A percentile compares a stretch with the other conserved stretches of the same genome.
Conservation (phyloP, 2,888 invertebrate genomes). For the Sphecodes monilicornis region DNA sequence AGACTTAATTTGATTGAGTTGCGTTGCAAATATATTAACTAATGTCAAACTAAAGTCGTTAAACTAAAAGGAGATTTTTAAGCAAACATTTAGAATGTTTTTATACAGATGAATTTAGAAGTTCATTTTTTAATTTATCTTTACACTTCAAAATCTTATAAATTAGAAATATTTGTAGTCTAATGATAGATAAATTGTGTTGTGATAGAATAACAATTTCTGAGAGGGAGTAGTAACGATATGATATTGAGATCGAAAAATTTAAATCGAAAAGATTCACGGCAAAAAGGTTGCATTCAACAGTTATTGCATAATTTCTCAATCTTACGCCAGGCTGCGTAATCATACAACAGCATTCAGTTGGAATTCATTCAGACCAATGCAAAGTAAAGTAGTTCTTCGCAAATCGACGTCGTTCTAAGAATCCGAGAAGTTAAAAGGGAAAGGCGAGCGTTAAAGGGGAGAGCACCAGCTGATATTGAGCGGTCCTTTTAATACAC, state of each 20-base stretch:
- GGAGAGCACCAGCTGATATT: conserved; percentile 3
- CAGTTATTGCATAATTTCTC: not conserved
- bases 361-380: conserved; percentile 16
- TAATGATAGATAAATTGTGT: too few species aligned
- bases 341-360: not conserved
- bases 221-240: not conserved
- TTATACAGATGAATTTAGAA: too few species aligned
- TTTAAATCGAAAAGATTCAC: not conserved
- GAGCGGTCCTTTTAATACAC: conserved; percentile 16
- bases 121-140: too few species aligned
- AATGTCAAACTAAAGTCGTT: too few species aligned
- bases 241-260: too few species aligned
- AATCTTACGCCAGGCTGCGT: not conserved
- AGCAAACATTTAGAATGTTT: too few species aligned
- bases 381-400: conserved; percentile 6
- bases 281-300: not conserved
- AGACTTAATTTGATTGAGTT: too few species aligned
- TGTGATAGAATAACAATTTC: not conserved
- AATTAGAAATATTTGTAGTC: too few species aligned
- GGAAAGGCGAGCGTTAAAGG: conserved; percentile 31
- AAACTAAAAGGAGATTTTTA: too few species aligned
- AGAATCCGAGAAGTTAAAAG: conserved; percentile 28
- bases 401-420: not conserved
- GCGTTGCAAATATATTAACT: too few species aligned
- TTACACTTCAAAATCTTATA: too few species aligned